Evolutionary conservation across 2,797 vertebrate species (phyloP).

Genomic region (Lindbergichthys nudifrons): DNA sequence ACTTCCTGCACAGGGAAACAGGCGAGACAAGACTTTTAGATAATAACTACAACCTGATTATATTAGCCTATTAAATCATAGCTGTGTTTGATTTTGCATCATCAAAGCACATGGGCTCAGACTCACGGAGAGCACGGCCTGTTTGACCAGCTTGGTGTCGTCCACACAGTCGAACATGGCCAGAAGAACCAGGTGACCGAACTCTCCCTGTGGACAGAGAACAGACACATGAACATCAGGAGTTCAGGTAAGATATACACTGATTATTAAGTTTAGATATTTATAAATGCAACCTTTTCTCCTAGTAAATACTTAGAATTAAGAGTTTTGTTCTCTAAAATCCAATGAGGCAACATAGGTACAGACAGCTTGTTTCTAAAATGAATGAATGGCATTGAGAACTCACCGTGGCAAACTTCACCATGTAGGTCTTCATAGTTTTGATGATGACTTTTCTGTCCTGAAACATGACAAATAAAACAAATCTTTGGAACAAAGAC

Average conservation of each 20-base stretch:
- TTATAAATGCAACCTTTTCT: background rate
- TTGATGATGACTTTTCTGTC: slow-evolving; percentile 97
- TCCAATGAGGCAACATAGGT: background rate
- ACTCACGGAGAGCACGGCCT: slow-evolving; percentile 93
- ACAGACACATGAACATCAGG: background rate
- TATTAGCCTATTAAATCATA: too few relatives aligned
- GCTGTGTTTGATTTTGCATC: too few relatives aligned
- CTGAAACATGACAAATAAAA: slow-evolving; percentile 73
- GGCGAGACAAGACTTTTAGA: background rate
- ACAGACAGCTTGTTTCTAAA: too few relatives aligned
- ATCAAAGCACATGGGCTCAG: background rate
- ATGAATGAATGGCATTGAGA: background rate
- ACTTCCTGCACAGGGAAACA: slow-evolving; percentile 87
- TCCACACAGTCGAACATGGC: slow-evolving; percentile 97
- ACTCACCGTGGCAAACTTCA: slow-evolving; percentile 95
- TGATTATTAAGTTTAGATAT: background rate
- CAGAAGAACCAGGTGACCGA: slow-evolving; percentile 91
- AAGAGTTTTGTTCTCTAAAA: background rate
- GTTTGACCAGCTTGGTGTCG: slow-evolving; percentile 96
- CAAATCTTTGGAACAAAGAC: accelerated
- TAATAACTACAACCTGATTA: too few relatives aligned
- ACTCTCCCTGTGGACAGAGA: slow-evolving; percentile 89
- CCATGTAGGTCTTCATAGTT: slow-evolving; percentile 95
- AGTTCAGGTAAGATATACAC: background rate
- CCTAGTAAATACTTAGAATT: background rate